Conservation (phyloP, 2,888 invertebrate species). For the Netelia melanura region DNA sequence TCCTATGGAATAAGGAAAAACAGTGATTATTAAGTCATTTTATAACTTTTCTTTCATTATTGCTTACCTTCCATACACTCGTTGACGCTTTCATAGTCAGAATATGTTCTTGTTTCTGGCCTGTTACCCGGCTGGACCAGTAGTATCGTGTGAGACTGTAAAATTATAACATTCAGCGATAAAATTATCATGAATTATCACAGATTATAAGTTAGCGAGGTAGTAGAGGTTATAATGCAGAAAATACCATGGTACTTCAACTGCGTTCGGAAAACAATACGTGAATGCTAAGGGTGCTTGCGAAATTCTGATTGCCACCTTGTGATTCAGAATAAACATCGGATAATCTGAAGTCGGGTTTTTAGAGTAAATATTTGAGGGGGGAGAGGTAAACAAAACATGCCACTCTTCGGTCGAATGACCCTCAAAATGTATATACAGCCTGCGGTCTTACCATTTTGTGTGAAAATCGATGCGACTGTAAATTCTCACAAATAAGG, state of each 20-base stretch:
- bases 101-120: slow-evolving; percentile 98
- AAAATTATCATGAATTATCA: not conserved
- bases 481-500: not conserved
- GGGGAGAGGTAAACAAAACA: slow-evolving; percentile 56
- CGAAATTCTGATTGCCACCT: not conserved
- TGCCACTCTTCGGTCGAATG: slow-evolving; percentile 8
- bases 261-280: not conserved
- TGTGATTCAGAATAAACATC: slow-evolving; percentile 6
- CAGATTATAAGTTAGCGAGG: not conserved
- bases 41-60: not conserved
- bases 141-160: slow-evolving; percentile 98
- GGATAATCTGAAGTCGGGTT: slow-evolving; percentile 5
- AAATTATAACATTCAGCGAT: slow-evolving; percentile 69
- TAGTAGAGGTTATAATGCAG: slow-evolving; percentile 16
- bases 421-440: not conserved
- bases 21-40: not conserved
- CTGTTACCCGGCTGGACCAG: slow-evolving; percentile 97
- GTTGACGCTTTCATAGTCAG: slow-evolving; percentile 98
- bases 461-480: not conserved
- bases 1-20: slow-evolving; percentile 83
- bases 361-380: slow-evolving; percentile 28
- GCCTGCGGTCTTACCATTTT: slow-evolving; percentile 45
- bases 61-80: slow-evolving; percentile 97
- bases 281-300: not conserved
- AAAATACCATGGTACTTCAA: slow-evolving; percentile 3